Evolutionary conservation across 1,140 invertebrate genomes (phyloP).

Genomic region (Bombus superbus): DNA sequence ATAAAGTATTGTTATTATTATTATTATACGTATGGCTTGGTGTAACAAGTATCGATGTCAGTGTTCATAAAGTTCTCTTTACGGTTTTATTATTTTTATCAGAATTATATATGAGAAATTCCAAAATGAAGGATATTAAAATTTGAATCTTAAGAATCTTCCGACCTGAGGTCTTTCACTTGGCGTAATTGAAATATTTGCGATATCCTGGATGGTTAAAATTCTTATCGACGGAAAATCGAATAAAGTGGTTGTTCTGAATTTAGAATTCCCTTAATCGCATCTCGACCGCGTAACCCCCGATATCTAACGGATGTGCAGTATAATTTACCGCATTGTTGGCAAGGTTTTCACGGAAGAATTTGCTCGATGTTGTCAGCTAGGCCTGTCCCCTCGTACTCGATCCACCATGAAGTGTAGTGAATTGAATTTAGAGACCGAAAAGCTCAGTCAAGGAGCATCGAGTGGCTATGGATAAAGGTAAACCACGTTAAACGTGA

Average conservation of each 20-base stretch:
- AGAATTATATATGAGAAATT: not conserved
- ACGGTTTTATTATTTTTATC: too few relatives aligned
- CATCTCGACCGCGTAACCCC: not conserved
- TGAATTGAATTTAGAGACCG: conserved; percentile 49
- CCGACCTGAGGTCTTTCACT: too few relatives aligned
- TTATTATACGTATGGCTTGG: too few relatives aligned
- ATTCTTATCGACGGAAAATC: not conserved
- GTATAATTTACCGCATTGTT: conserved; percentile 45
- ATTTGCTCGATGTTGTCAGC: not conserved
- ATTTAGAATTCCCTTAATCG: conserved; percentile 37
- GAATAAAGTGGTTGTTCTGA: not conserved
- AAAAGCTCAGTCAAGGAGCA: conserved; percentile 48
- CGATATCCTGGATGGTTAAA: not conserved
- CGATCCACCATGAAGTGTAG: conserved; percentile 28
- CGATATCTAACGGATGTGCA: not conserved
- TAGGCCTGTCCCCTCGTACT: not conserved
- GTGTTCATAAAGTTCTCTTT: too few relatives aligned
- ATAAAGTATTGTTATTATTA: too few relatives aligned
- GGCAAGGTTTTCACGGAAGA: conserved; percentile 36
- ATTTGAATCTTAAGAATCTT: not conserved
- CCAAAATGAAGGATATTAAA: not conserved
- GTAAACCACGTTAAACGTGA: conserved; percentile 42
- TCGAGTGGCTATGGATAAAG: conserved; percentile 40
- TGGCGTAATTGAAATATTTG: not conserved
- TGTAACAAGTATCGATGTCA: too few relatives aligned